Evolutionary conservation across 2,797 vertebrate species (phyloP).

Genomic region (Masticophis lateralis): DNA sequence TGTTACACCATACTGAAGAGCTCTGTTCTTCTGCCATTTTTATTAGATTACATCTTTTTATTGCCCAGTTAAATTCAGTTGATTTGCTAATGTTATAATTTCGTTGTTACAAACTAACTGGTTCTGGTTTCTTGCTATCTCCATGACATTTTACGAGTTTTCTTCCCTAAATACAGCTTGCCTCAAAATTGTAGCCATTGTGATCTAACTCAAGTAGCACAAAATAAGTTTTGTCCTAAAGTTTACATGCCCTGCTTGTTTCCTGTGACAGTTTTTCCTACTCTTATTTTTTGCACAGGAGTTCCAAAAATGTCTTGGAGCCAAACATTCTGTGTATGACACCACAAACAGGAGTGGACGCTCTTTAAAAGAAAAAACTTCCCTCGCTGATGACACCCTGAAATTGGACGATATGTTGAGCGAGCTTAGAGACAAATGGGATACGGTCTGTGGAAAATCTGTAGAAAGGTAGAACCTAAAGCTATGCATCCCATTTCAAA

Average conservation of each 20-base stretch:
- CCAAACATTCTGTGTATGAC: slow-evolving; percentile 96
- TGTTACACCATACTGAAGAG: not conserved
- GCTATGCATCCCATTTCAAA: not conserved
- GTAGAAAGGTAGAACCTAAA: slow-evolving; percentile 85
- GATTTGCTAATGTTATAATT: not conserved
- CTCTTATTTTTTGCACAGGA: slow-evolving; percentile 73
- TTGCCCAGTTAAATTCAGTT: not conserved
- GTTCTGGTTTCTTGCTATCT: not conserved
- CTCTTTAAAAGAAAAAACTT: slow-evolving; percentile 92
- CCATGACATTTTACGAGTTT: not conserved
- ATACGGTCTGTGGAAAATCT: slow-evolving; percentile 97
- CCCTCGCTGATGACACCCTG: slow-evolving; percentile 89
- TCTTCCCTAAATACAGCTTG: not conserved
- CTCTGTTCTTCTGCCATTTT: not conserved
- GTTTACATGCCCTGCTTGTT: not conserved
- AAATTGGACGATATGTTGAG: slow-evolving; percentile 96
- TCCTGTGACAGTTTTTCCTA: not conserved
- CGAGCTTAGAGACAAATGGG: slow-evolving; percentile 97
- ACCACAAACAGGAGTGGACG: slow-evolving; percentile 90
- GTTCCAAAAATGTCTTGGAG: slow-evolving; percentile 94
- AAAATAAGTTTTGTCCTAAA: not conserved
- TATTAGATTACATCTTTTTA: not conserved
- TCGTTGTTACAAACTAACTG: not conserved
- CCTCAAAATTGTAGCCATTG: not conserved
- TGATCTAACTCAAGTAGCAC: not conserved